These are phyloP conservation scores for Cryptops parisi DNA, from an alignment of 2,888 invertebrate genomes.

Conservation along the genomic window DNA sequence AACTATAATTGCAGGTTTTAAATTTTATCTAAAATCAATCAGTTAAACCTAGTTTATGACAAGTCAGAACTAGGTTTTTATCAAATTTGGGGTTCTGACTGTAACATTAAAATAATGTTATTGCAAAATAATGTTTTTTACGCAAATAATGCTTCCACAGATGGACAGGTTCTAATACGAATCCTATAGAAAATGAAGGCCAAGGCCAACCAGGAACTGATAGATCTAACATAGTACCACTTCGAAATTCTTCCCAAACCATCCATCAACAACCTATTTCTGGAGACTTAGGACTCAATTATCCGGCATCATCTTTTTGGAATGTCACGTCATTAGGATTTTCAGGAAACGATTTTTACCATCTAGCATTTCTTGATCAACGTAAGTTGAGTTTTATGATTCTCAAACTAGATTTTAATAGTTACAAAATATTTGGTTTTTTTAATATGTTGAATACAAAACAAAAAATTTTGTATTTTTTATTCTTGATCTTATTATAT, in stretches of 20 bases:
- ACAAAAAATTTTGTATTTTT: too few species aligned
- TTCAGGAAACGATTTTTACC: not conserved
- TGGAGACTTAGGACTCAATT: not conserved
- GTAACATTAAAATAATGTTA: too few species aligned
- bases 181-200: constrained; percentile 3
- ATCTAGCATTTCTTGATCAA: not conserved
- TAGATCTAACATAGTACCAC: constrained; percentile 1
- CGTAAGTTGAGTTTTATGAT: too few species aligned
- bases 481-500: too few species aligned
- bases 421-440: too few species aligned
- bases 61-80: too few species aligned
- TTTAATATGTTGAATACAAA: too few species aligned
- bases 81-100: too few species aligned
- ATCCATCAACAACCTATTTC: not conserved
- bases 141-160: too few species aligned
- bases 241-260: not conserved
- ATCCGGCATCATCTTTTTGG: not conserved
- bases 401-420: too few species aligned
- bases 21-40: not conserved
- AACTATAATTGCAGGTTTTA: too few species aligned
- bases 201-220: not conserved
- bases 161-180: constrained; percentile 3
- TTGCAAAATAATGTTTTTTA: too few species aligned
- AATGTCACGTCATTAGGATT: not conserved
- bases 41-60: not conserved